Conservation (phyloP, 1,140 invertebrate species). For the Bombus haemorrhoidalis region DNA sequence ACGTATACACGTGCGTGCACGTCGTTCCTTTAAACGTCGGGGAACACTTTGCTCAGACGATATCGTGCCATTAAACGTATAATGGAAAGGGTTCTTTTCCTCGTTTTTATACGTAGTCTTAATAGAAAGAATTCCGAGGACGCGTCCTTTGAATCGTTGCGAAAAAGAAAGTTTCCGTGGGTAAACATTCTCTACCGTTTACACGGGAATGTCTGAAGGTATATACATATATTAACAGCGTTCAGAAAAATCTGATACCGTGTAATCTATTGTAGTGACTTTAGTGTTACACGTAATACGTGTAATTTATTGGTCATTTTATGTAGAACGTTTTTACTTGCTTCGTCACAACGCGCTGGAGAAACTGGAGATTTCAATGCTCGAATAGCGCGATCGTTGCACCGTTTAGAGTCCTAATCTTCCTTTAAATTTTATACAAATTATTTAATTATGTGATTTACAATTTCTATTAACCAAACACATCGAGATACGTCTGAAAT, state of each 20-base stretch:
- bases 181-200: background rate
- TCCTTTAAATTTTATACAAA: background rate
- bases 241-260: background rate
- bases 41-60: background rate
- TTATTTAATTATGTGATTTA: background rate
- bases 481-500: background rate
- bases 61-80: background rate
- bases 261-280: background rate
- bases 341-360: too few species aligned
- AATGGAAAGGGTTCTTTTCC: background rate
- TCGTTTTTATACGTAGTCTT: background rate
- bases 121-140: background rate
- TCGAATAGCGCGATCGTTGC: background rate
- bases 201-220: background rate
- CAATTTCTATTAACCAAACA: background rate
- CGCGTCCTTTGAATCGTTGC: background rate
- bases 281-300: background rate
- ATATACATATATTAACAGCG: background rate
- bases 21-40: background rate
- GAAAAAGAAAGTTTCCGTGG: background rate
- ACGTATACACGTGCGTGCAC: background rate
- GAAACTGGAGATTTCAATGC: conserved; percentile 19
- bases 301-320: background rate
- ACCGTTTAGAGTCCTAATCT: too few species aligned
- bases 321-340: background rate